Conservation (phyloP, 2,797 vertebrate species). For the Centropyge bicolor region DNA sequence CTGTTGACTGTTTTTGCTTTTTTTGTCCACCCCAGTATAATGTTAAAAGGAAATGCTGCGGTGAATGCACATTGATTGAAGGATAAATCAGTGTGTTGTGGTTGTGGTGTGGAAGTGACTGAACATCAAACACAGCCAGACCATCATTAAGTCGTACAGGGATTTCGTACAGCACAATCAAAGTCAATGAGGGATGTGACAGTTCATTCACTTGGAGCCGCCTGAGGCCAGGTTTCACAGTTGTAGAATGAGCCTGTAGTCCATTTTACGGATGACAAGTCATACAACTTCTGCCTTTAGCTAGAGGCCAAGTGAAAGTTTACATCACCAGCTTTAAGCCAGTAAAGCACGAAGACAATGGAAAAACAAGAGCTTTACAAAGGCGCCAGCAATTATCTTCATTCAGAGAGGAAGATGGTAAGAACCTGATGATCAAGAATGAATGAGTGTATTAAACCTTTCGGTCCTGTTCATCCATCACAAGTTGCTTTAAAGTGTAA, state of each 20-base stretch:
- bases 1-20: no score
- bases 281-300: neutral
- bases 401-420: neutral
- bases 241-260: neutral
- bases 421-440: neutral
- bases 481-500: neutral
- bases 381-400: no score
- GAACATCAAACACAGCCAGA: neutral
- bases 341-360: neutral
- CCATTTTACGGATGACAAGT: neutral
- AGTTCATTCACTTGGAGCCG: neutral
- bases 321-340: neutral
- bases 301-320: neutral
- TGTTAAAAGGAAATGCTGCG: neutral
- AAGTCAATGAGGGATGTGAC: neutral
- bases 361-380: neutral
- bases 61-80: neutral
- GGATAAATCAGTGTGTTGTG: neutral
- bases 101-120: neutral
- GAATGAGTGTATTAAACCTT: neutral
- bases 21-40: neutral
- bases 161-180: slow-evolving; percentile 1
- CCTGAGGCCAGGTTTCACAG: neutral
- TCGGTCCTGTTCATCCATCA: neutral
- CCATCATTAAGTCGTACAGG: neutral